Conservation (phyloP, 1,140 invertebrate species). For the Triops longicaudatus region DNA sequence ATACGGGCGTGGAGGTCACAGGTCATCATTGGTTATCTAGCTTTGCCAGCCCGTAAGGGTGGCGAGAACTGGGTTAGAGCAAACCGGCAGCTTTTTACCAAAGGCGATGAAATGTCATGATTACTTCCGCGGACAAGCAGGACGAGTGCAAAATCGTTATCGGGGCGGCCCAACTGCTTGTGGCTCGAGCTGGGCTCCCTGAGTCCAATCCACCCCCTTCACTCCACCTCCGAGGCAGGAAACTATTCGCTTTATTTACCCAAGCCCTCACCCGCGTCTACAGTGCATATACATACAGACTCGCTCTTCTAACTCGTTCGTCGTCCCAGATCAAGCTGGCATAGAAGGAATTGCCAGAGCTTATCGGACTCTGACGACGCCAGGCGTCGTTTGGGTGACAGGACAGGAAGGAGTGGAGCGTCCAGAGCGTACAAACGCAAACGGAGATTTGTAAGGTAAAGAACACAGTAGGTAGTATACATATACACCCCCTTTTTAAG, state of each 20-base stretch:
- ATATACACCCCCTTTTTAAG: neutral
- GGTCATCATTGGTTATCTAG: constrained; percentile 2
- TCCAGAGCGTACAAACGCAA: neutral
- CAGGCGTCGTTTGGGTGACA: neutral
- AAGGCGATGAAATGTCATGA: constrained; percentile 15
- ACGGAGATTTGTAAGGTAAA: neutral
- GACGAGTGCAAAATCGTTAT: constrained; percentile 7
- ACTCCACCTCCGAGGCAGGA: too few relatives aligned
- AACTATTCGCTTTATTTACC: neutral
- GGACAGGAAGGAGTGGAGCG: neutral
- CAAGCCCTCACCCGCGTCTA: neutral
- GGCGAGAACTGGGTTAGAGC: neutral
- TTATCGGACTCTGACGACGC: constrained; percentile 10
- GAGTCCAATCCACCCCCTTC: too few relatives aligned
- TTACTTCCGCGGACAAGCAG: constrained; percentile 8
- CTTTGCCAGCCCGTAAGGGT: neutral
- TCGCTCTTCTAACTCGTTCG: neutral
- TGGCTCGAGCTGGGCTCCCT: neutral
- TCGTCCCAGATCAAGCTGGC: constrained; percentile 1
- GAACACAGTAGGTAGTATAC: too few relatives aligned
- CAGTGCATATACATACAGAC: neutral
- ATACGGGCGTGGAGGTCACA: constrained; percentile 9
- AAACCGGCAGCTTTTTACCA: neutral
- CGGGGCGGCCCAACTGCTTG: neutral
- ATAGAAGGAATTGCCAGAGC: constrained; percentile 9